Percentiles rank a stretch among this genome's conserved stretches.
These are phyloP conservation scores for Euglossa dilemma DNA, from an alignment of 1,140 invertebrate species.

Conservation along the genomic window DNA sequence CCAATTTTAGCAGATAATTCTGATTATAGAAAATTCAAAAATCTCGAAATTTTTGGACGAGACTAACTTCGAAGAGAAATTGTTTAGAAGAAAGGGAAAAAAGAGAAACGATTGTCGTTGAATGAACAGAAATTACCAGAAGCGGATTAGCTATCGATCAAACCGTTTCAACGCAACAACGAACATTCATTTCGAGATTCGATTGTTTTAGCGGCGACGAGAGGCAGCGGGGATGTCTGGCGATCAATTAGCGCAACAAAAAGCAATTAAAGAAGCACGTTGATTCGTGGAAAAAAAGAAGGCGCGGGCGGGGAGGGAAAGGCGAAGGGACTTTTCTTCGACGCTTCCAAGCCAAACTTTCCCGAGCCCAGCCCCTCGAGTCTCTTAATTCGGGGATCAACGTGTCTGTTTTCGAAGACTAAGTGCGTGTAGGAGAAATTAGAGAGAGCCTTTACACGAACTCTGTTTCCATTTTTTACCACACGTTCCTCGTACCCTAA, in stretches of 20 bases:
- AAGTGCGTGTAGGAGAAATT: constrained; percentile 51
- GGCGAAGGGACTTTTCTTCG: constrained; percentile 46
- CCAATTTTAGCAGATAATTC: too few species aligned
- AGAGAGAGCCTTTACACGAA: constrained; percentile 25
- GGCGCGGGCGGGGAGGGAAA: constrained; percentile 1
- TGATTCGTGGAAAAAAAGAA: constrained; percentile 18
- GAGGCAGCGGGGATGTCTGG: not conserved
- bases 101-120: not conserved
- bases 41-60: not conserved
- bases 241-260: constrained; percentile 52
- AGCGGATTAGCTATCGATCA: not conserved
- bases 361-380: constrained; percentile 36
- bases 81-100: too few species aligned
- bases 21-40: too few species aligned
- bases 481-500: not conserved
- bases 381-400: constrained; percentile 64
- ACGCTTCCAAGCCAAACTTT: constrained; percentile 51
- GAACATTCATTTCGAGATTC: not conserved
- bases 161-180: not conserved
- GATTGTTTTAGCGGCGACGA: not conserved
- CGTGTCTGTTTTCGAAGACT: constrained; percentile 57
- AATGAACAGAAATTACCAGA: not conserved
- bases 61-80: not conserved
- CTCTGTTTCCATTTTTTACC: constrained; percentile 24
- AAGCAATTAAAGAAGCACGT: constrained; percentile 50